Percentiles rank a stretch among this genome's conserved stretches.
phyloP scores from a whole-genome alignment of 1,140 invertebrate species.

The Eufriesea mexicana region DNA sequence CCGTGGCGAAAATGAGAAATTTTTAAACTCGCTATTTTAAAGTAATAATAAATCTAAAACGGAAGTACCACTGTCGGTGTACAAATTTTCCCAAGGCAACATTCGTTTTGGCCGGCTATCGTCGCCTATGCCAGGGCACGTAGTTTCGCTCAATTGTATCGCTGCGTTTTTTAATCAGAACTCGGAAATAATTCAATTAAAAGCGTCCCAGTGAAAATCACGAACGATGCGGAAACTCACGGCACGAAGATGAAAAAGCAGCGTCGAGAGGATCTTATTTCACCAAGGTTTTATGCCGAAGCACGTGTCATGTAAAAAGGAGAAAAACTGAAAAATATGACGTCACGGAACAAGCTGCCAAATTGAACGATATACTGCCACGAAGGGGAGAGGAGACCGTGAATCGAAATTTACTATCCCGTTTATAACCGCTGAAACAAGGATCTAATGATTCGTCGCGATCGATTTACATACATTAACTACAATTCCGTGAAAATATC shows the following conservation, averaged over 20 bases:
- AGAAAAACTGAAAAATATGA: slow-evolving; percentile 11
- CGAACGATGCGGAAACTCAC: not conserved
- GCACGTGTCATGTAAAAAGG: slow-evolving; percentile 28
- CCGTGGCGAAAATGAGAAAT: too few relatives aligned
- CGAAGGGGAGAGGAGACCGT: not conserved
- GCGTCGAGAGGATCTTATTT: slow-evolving; percentile 18
- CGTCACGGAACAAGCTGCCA: slow-evolving; percentile 5
- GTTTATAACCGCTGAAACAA: not conserved
- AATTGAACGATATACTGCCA: slow-evolving; percentile 16
- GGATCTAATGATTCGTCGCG: not conserved
- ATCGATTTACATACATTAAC: not conserved
- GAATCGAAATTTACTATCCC: slow-evolving; percentile 6
- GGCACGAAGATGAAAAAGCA: not conserved
- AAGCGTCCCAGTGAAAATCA: not conserved
- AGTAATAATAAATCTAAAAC: too few relatives aligned
- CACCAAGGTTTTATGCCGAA: slow-evolving; percentile 11
- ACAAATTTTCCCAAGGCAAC: not conserved
- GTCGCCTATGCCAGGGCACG: too few relatives aligned
- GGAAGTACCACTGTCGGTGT: not conserved
- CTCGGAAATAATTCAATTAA: slow-evolving; percentile 12
- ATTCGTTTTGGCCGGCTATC: not conserved
- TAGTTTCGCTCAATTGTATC: not conserved
- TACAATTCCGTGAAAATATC: not conserved
- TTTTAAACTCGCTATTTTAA: too few relatives aligned
- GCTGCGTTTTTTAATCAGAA: not conserved